Base-by-base conservation (phyloP, 2,888 invertebrate genomes). In the Aspidiotus destructor region DNA sequence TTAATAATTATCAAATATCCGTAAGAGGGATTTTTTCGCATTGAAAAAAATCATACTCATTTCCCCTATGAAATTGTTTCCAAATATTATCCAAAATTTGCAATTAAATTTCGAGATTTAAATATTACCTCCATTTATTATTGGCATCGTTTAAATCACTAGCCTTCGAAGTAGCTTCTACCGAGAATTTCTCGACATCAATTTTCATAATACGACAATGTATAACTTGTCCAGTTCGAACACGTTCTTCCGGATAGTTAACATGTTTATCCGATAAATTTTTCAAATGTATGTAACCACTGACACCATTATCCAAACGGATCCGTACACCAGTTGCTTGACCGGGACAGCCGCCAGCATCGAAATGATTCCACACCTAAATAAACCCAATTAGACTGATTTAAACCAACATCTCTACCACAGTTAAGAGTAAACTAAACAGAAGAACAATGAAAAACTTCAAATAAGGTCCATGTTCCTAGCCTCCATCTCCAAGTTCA, bases 321-420 rank as follows among this genome's bases (percentile, higher is more conserved):
- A 93, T 81, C 70, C 90, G 85, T 0, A 99, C 88, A 0, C 99
- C 99, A 0, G 90, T 89, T 0, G 98, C 92, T 77, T 93, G 91
- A 0, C 99, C 99, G 0, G 93, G 96, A 79, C 99, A 99, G 1
- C 88, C 86, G 41, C 91, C 92, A 0, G 92, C 91, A 78, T 98
- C 97, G 80, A 97, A 97, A 78, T 98, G 97, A 79, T 92, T 94
- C 97, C 97, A 98, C 61, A 97, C 96, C 80, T 81, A 70, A 64
- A 62, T 16, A 48, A 16, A 70, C 2, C 48, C 28, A 28, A 28
- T 28, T 28, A 28, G 5, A 28, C 28, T 28, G 28, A 28, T 28
- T 28, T 28, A 1, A 28, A 57, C 1, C 16, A 57, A 10, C 17
- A n/a, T 16, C 28, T 28, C 28, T 28, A 28, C 28, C 28, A 5